Percentiles rank a stretch among this genome's conserved stretches.
These are phyloP conservation scores for Edolisoma coerulescens DNA, from an alignment of 2,113 vertebrate genomes.

Conservation along the genomic window DNA sequence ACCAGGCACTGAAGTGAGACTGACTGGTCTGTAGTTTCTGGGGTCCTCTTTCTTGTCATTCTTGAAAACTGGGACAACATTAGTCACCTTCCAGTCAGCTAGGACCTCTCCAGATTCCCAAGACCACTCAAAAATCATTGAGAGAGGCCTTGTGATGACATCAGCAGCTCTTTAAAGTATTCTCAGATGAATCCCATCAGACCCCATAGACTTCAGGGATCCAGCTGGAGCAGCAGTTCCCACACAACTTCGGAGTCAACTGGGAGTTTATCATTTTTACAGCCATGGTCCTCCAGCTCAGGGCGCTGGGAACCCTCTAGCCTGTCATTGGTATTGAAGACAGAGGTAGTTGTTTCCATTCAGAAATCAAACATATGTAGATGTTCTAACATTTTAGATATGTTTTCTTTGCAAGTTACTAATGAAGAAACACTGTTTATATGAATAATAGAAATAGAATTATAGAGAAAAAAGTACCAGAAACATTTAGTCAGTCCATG, in stretches of 20 bases:
- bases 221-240: neutral
- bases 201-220: neutral
- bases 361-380: neutral
- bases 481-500: neutral
- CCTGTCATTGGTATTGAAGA: neutral
- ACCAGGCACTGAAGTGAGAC: neutral
- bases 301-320: neutral
- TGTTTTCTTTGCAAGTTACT: neutral
- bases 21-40: neutral
- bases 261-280: neutral
- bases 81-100: neutral
- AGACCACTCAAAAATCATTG: fast-evolving
- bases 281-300: neutral
- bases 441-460: neutral
- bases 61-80: neutral
- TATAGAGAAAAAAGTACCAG: neutral
- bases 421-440: neutral
- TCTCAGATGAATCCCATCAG: neutral
- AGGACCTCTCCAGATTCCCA: neutral
- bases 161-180: neutral
- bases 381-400: neutral
- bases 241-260: neutral
- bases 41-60: neutral
- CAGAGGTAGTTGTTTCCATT: neutral
- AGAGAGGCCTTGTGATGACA: neutral